These are phyloP conservation scores for Myotis planiceps DNA, from an alignment of 2,797 vertebrate genomes.

Conservation along the genomic window DNA sequence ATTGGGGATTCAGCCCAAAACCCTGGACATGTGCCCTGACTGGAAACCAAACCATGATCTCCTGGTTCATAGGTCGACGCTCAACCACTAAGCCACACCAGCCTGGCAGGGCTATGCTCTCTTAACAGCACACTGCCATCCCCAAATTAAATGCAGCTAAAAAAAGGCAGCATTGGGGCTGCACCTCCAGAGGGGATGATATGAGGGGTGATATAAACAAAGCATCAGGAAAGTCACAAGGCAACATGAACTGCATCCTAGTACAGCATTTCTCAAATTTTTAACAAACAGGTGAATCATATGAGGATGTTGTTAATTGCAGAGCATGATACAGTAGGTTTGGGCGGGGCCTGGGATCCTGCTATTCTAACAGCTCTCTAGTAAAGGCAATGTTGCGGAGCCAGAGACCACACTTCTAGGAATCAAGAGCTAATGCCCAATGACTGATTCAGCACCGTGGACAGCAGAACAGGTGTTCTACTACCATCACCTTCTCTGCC, in stretches of 20 bases:
- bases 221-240: neutral
- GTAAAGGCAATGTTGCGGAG: neutral
- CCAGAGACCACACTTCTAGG: neutral
- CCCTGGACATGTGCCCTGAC: no score
- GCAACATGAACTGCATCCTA: neutral
- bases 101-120: neutral
- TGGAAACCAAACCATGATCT: no score
- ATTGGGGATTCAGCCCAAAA: no score
- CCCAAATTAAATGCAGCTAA: neutral
- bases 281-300: neutral
- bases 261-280: neutral
- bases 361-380: neutral
- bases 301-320: neutral
- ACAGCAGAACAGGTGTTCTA: neutral
- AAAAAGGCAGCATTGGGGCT: neutral
- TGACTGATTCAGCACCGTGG: constrained; percentile 69
- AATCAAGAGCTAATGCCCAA: neutral
- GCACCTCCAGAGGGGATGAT: neutral
- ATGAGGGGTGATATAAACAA: neutral
- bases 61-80: no score
- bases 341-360: neutral
- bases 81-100: no score
- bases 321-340: neutral
- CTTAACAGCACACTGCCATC: neutral
- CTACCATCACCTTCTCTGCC: neutral